Evolutionary conservation across 2,888 invertebrate genomes (phyloP).

Genomic region (Platycheirus rosarum): DNA sequence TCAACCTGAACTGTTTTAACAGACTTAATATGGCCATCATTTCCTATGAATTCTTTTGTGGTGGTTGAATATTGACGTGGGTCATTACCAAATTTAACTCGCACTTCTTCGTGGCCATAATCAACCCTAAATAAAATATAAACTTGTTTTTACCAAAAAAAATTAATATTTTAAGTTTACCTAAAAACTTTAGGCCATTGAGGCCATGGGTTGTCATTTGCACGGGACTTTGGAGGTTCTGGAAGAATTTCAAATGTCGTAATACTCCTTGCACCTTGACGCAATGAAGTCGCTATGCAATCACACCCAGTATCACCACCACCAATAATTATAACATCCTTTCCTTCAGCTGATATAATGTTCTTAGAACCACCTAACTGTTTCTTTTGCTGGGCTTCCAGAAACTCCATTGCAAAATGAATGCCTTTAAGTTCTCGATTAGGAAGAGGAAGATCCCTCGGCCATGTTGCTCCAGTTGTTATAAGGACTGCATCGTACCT

Average conservation of each 20-base stretch:
- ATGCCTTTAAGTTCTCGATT: constrained; percentile 96
- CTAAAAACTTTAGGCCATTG: constrained; percentile 98
- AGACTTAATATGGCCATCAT: constrained; percentile 94
- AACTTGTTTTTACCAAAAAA: too few species aligned
- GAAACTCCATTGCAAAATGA: constrained; percentile 98
- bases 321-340: constrained; percentile 96
- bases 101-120: constrained; percentile 99
- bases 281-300: constrained; percentile 98
- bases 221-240: constrained; percentile 91
- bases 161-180: constrained; percentile 79
- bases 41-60: constrained; percentile 96
- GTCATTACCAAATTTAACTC: constrained; percentile 94
- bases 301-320: constrained; percentile 96
- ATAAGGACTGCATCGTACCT: constrained; percentile 94
- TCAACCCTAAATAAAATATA: constrained; percentile 88
- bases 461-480: constrained; percentile 98
- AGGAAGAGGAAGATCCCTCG: constrained; percentile 93
- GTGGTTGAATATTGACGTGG: constrained; percentile 96
- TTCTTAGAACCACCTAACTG: constrained; percentile 88
- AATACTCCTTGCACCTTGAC: constrained; percentile 93
- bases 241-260: constrained; percentile 99
- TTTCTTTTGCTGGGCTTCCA: constrained; percentile 98
- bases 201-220: constrained; percentile 98
- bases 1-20: constrained; percentile 95
- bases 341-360: constrained; percentile 92